Conservation (phyloP, 2,113 vertebrate genomes). For the Spheniscus mendiculus region DNA sequence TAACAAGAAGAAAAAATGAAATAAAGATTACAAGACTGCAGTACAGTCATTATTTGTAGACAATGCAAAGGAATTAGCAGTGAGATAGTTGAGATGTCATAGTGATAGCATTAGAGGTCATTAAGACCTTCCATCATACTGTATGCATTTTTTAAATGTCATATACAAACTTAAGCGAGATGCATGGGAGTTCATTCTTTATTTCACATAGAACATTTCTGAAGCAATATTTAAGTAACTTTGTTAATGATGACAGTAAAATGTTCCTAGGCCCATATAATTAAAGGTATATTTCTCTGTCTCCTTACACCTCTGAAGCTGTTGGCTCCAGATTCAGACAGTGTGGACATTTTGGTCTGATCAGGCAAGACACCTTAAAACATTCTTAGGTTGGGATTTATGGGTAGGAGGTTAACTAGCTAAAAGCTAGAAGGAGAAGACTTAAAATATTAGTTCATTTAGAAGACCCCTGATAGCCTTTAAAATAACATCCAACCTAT, state of each 20-base stretch:
- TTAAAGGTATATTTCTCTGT: background rate
- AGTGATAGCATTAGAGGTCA: background rate
- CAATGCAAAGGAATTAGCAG: constrained; percentile 14
- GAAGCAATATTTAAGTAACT: background rate
- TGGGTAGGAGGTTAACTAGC: background rate
- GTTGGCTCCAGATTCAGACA: background rate
- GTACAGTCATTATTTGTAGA: background rate
- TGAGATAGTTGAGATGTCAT: constrained; percentile 39
- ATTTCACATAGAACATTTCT: background rate
- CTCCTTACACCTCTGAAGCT: background rate
- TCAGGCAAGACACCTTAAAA: background rate
- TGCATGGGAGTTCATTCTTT: background rate
- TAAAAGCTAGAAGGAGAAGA: background rate
- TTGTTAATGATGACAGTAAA: background rate
- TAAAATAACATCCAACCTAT: background rate
- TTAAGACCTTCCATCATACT: background rate
- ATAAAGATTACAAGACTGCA: background rate
- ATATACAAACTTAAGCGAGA: background rate
- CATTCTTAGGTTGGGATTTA: background rate
- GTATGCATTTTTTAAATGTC: background rate
- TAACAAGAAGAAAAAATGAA: constrained; percentile 24
- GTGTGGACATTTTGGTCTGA: background rate
- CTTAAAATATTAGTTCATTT: background rate
- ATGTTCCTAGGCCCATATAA: background rate
- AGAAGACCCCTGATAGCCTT: background rate